phyloP scores from a whole-genome alignment of 1,140 invertebrate genomes.

The Calliopsis andreniformis region DNA sequence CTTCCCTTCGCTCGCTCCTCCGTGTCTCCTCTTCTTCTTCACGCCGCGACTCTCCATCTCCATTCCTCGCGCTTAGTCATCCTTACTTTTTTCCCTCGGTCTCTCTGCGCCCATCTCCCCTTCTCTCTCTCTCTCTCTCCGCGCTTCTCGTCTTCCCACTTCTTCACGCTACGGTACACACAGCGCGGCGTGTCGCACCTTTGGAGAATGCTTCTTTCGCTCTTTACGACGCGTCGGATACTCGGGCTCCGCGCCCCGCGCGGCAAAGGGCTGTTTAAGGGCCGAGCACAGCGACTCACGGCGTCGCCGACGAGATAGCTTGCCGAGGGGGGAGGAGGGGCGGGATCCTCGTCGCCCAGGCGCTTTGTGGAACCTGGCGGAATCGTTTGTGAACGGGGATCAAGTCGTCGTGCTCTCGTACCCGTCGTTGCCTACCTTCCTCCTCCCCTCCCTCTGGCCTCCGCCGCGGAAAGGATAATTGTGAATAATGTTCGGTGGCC shows the following conservation, averaged over 20 bases:
- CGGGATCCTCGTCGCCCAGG: conserved; percentile 14
- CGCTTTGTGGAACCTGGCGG: conserved; percentile 57
- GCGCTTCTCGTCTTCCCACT: conserved; percentile 20
- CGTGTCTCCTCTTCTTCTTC: conserved; percentile 17
- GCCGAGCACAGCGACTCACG: background rate
- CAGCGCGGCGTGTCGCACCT: conserved; percentile 50
- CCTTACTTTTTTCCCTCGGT: background rate
- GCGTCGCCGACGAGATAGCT: too few species aligned
- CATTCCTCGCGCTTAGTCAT: conserved; percentile 14
- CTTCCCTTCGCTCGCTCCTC: conserved; percentile 12
- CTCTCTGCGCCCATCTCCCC: background rate
- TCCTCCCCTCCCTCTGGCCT: too few species aligned
- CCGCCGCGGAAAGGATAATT: conserved; percentile 35
- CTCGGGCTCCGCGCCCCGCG: conserved; percentile 29
- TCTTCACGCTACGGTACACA: conserved; percentile 32
- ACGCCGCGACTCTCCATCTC: background rate
- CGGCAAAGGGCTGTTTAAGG: conserved; percentile 45
- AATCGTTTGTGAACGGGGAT: conserved; percentile 56
- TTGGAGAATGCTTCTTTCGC: conserved; percentile 60
- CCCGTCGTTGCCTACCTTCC: background rate
- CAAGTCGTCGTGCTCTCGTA: conserved; percentile 19
- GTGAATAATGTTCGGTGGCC: conserved; percentile 29
- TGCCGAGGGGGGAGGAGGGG: background rate
- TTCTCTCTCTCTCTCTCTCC: background rate
- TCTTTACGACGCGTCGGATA: conserved; percentile 49